Evolutionary conservation across 2,113 vertebrate genomes (phyloP).

Genomic region (Pterophyllum scalare): DNA sequence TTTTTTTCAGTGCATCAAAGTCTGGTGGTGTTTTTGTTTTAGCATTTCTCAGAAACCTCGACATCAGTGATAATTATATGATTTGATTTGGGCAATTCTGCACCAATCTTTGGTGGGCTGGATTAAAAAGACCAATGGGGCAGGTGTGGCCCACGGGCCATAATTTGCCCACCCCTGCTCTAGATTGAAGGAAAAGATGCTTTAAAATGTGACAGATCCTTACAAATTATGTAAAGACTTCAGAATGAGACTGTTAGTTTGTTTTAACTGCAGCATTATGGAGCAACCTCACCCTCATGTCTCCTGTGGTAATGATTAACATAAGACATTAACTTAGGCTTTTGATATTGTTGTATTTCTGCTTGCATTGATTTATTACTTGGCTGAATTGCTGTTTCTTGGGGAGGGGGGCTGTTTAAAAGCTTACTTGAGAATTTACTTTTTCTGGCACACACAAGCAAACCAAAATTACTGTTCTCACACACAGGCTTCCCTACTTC

Average conservation of each 20-base stretch:
- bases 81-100: too few species aligned
- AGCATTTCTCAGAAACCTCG: too few species aligned
- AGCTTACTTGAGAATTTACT: background rate
- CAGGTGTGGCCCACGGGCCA: too few species aligned
- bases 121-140: too few species aligned
- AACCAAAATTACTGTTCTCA: background rate
- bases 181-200: too few species aligned
- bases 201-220: background rate
- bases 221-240: background rate
- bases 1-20: too few species aligned
- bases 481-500: background rate
- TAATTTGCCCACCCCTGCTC: too few species aligned
- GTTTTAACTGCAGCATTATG: background rate
- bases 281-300: constrained; percentile 1
- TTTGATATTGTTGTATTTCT: background rate
- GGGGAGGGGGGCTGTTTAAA: background rate
- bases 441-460: background rate
- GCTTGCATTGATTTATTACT: background rate
- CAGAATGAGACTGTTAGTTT: background rate
- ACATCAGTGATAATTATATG: too few species aligned
- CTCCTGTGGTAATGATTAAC: background rate
- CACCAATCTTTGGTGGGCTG: too few species aligned
- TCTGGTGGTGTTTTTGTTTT: too few species aligned
- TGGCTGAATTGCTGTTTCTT: background rate
- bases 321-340: constrained; percentile 6